Percentiles rank a stretch among this genome's conserved stretches.
These are phyloP conservation scores for Drosophila tropicalis DNA, from an alignment of 1,140 invertebrate species.

Conservation along the genomic window DNA sequence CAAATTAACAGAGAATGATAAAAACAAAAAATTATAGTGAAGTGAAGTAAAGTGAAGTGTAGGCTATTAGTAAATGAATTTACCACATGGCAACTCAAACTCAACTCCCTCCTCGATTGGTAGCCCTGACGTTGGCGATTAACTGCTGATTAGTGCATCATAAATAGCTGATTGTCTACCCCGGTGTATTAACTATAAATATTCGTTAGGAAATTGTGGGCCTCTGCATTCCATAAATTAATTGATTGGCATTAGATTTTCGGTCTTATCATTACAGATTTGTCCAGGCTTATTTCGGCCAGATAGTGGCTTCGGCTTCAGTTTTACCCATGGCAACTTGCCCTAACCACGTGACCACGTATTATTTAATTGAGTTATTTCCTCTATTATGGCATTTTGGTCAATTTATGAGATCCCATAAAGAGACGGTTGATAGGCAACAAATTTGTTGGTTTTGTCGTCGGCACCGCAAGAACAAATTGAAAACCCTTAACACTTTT, in stretches of 20 bases:
- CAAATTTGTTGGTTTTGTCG: neutral
- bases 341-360: slow-evolving; percentile 36
- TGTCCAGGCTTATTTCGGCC: slow-evolving; percentile 30
- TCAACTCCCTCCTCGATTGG: neutral
- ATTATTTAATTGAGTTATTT: slow-evolving; percentile 23
- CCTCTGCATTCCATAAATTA: slow-evolving; percentile 45
- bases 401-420: slow-evolving; percentile 52
- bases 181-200: neutral
- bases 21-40: neutral
- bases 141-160: slow-evolving; percentile 46
- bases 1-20: neutral
- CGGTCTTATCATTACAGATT: slow-evolving; percentile 42
- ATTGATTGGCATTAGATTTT: slow-evolving; percentile 30
- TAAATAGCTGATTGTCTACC: slow-evolving; percentile 45
- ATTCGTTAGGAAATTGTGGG: neutral
- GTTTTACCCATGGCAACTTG: slow-evolving; percentile 25
- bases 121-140: slow-evolving; percentile 30
- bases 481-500: neutral
- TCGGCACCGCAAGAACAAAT: slow-evolving; percentile 18
- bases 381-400: slow-evolving; percentile 44
- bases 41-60: too few relatives aligned
- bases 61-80: neutral
- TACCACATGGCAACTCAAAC: slow-evolving; percentile 40
- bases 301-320: slow-evolving; percentile 33
- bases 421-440: slow-evolving; percentile 41